phyloP scores from a whole-genome alignment of 2,797 vertebrate species.

The Periophthalmus magnuspinnatus region DNA sequence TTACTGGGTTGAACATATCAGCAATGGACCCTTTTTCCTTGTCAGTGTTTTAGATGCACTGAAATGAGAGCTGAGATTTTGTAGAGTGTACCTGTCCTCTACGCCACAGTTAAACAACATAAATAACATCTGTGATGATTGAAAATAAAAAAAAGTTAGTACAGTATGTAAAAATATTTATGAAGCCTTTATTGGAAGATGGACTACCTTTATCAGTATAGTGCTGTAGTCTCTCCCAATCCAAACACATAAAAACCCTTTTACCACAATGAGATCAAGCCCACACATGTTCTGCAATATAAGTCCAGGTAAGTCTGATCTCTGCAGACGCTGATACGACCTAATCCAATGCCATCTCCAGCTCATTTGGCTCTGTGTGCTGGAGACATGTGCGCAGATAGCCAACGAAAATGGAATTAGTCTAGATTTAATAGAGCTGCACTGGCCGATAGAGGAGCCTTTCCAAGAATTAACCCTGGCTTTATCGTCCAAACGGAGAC shows the following conservation, averaged over 20 bases:
- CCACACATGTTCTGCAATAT: constrained; percentile 22
- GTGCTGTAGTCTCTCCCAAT: background rate
- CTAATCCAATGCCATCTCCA: constrained; percentile 64
- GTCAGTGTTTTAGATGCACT: no score
- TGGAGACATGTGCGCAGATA: constrained; percentile 67
- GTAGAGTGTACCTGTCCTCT: no score
- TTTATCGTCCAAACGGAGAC: constrained; percentile 58
- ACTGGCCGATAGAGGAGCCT: constrained; percentile 66
- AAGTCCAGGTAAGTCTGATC: constrained; percentile 44
- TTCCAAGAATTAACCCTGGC: constrained; percentile 61
- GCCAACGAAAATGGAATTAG: constrained; percentile 74
- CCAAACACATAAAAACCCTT: constrained; percentile 12
- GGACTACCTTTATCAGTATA: background rate
- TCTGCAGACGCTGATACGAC: constrained; percentile 41
- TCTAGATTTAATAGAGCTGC: constrained; percentile 71
- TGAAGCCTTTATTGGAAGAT: background rate
- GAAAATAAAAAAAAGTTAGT: no score
- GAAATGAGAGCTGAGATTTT: no score
- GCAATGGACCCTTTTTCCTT: no score
- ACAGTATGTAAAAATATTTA: background rate
- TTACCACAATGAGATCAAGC: constrained; percentile 35
- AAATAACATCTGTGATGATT: no score
- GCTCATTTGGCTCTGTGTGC: constrained; percentile 57
- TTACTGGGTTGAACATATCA: no score
- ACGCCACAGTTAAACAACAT: no score